These are phyloP conservation scores for Rosalia funebris DNA, from an alignment of 2,888 invertebrate species.

Conservation along the genomic window DNA sequence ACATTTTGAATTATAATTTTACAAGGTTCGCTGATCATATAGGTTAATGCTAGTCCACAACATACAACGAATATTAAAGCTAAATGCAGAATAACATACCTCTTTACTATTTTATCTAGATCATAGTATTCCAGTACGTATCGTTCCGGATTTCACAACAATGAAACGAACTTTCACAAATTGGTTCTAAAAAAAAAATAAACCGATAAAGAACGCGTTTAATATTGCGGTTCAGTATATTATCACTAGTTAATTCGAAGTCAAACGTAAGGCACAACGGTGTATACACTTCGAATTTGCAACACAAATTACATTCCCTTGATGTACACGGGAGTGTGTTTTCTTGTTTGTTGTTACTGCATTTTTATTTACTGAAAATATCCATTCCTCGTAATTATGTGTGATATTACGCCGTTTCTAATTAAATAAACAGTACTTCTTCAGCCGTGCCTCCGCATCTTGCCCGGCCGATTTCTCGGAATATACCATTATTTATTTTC, in stretches of 20 bases:
- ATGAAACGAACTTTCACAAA: constrained; percentile 26
- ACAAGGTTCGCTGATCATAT: constrained; percentile 7
- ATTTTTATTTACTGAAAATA: background rate
- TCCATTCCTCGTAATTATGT: background rate
- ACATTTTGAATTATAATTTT: background rate
- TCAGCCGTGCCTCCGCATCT: background rate
- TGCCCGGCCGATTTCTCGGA: background rate
- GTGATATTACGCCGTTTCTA: background rate
- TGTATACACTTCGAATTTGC: background rate
- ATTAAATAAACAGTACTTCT: background rate
- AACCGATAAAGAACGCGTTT: background rate
- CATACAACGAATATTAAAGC: background rate
- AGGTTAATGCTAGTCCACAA: constrained; percentile 15
- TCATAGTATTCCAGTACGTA: constrained; percentile 9
- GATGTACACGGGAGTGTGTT: background rate
- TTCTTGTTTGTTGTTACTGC: background rate
- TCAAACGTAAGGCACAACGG: background rate
- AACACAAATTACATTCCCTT: background rate
- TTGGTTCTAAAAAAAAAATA: constrained; percentile 3
- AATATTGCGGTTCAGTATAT: background rate
- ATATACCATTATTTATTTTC: constrained; percentile 12
- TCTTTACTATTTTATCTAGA: constrained; percentile 25
- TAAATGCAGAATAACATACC: constrained; percentile 12
- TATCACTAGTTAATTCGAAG: background rate
- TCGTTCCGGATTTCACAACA: constrained; percentile 29